A percentile compares a stretch with the other conserved stretches of the same genome.
phyloP scores from a whole-genome alignment of 64 coral and sea anemone genomes.

The Montipora cactus region DNA sequence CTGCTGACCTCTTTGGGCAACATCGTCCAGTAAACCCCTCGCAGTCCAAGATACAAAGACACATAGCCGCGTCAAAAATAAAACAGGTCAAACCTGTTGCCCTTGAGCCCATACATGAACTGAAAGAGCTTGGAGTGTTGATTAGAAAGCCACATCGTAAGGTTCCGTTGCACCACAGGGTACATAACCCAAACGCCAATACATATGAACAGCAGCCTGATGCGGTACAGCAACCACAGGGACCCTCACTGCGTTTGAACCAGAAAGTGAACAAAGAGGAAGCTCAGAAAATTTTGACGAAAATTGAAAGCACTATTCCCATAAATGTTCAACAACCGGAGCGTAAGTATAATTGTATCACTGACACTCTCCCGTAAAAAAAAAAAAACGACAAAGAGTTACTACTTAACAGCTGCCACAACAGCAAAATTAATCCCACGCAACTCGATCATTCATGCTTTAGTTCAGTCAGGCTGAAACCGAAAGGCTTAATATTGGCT shows the following conservation, averaged over 20 bases:
- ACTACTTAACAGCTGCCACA: no score
- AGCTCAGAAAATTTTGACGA: not conserved
- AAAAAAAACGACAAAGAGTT: no score
- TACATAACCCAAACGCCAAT: not conserved
- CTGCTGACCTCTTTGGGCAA: not conserved
- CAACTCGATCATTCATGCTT: no score
- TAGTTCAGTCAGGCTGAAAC: no score
- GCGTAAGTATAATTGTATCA: not conserved
- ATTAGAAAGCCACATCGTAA: not conserved
- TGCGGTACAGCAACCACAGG: not conserved
- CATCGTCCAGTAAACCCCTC: not conserved
- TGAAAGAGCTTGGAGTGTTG: not conserved
- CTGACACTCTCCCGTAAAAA: no score
- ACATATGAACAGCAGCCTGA: not conserved
- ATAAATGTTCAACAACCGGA: not conserved
- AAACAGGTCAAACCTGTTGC: not conserved
- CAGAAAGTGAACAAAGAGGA: not conserved
- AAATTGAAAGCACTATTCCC: conserved; percentile 3
- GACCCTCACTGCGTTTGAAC: not conserved
- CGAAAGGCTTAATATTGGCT: no score
- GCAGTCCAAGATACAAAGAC: not conserved
- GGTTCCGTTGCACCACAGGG: not conserved
- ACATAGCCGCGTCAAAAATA: not conserved
- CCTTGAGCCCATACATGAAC: no score
- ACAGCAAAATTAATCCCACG: no score